These are phyloP conservation scores for Paradisaea rubra DNA, from an alignment of 2,113 vertebrate species.

Conservation along the genomic window DNA sequence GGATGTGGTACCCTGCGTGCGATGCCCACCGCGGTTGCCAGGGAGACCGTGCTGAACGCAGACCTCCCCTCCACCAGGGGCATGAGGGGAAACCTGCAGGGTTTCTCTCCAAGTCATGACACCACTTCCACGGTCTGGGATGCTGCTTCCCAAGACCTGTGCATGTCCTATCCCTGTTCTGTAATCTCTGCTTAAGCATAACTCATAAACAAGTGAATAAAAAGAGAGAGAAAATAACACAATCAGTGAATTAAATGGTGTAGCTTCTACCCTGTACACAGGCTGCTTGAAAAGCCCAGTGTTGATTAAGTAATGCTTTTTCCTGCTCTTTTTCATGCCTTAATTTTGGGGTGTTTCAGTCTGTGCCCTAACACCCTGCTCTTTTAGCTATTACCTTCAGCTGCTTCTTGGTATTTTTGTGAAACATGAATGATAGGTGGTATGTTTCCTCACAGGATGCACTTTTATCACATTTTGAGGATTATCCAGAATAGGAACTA, in stretches of 20 bases:
- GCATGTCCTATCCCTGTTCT: not conserved
- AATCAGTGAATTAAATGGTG: accelerated
- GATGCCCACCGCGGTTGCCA: not conserved
- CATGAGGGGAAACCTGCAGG: not conserved
- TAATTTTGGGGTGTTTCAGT: not conserved
- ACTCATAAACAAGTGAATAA: not conserved
- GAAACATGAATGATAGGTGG: not conserved
- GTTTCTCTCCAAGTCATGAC: not conserved
- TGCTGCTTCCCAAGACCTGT: accelerated
- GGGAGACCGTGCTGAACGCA: not conserved
- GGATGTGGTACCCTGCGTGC: not conserved
- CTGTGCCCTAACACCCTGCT: not conserved
- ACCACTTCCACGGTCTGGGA: accelerated
- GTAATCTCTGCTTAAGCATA: not conserved
- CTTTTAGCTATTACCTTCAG: not conserved
- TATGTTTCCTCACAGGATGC: not conserved
- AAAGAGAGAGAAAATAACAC: not conserved
- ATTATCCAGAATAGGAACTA: not conserved
- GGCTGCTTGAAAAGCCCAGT: not conserved
- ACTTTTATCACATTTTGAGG: not conserved
- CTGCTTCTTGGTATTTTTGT: not conserved
- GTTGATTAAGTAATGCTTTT: not conserved
- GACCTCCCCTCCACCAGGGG: not conserved
- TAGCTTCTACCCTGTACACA: not conserved
- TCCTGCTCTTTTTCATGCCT: not conserved